Evolutionary conservation across 2,797 vertebrate species (phyloP).

Genomic region (Heterohyrax brucei): DNA sequence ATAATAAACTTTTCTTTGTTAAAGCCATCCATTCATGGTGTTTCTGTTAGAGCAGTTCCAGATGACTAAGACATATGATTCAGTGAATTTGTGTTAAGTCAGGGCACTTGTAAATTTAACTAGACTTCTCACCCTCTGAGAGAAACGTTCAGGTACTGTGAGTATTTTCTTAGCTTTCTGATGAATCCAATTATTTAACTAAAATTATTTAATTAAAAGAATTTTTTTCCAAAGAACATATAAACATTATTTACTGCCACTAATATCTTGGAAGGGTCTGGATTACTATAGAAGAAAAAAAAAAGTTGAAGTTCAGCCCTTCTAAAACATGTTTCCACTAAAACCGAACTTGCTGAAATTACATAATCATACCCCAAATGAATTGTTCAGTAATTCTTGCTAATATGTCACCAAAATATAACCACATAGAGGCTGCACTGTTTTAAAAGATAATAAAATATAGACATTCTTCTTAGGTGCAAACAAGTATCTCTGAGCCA

Average conservation of each 20-base stretch:
- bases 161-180: conserved; percentile 56
- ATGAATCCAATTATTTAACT: conserved; percentile 41
- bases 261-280: neutral
- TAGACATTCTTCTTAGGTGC: conserved; percentile 20
- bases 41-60: too few relatives aligned
- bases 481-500: conserved; percentile 49
- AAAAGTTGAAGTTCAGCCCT: neutral
- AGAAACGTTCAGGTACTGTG: conserved; percentile 34
- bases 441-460: conserved; percentile 69
- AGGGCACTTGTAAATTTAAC: conserved; percentile 32
- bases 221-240: conserved; percentile 29
- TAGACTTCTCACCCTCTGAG: conserved; percentile 20
- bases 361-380: neutral
- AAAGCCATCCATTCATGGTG: too few relatives aligned
- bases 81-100: conserved; percentile 44
- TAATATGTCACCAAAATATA: neutral
- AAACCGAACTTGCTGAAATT: conserved; percentile 57
- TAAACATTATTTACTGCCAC: neutral
- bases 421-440: neutral
- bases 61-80: neutral
- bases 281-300: conserved; percentile 8
- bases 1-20: too few relatives aligned
- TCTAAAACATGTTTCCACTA: conserved; percentile 38
- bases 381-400: neutral
- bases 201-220: neutral